Evolutionary conservation across 2,888 invertebrate genomes (phyloP).

Genomic region (Trachelus stipa): DNA sequence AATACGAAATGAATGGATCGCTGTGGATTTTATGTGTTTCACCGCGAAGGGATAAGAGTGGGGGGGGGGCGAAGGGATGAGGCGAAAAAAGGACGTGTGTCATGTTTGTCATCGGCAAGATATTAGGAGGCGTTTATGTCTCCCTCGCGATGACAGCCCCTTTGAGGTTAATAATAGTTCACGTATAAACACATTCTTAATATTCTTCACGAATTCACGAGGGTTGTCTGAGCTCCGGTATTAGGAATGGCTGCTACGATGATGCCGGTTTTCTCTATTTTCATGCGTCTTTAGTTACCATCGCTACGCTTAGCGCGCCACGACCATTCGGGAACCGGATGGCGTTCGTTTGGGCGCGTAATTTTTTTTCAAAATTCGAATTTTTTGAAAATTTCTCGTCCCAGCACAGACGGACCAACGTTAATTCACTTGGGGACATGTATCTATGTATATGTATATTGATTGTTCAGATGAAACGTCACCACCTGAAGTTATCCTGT

Average conservation of each 20-base stretch:
- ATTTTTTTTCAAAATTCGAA: not conserved
- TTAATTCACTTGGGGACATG: too few species aligned
- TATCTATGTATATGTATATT: too few species aligned
- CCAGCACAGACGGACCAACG: too few species aligned
- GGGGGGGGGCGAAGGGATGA: not conserved
- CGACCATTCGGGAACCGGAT: not conserved
- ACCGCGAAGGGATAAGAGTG: not conserved
- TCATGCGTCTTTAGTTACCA: not conserved
- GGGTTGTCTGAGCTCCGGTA: not conserved
- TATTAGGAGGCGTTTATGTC: slow-evolving; percentile 57
- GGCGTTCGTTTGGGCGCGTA: not conserved
- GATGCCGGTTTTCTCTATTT: not conserved
- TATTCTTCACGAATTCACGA: slow-evolving; percentile 29
- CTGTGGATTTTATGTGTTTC: not conserved
- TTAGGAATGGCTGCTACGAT: not conserved
- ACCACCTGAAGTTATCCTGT: not conserved
- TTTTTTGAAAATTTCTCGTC: not conserved
- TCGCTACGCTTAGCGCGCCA: not conserved
- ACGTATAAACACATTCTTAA: slow-evolving; percentile 47
- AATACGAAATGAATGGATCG: not conserved
- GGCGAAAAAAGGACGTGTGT: slow-evolving; percentile 42
- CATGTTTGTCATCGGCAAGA: slow-evolving; percentile 55
- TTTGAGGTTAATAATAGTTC: slow-evolving; percentile 56
- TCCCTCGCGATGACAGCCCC: slow-evolving; percentile 44
- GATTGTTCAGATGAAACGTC: not conserved